Conservation (phyloP, 2,888 invertebrate species). For the Entomobrya proxima region DNA sequence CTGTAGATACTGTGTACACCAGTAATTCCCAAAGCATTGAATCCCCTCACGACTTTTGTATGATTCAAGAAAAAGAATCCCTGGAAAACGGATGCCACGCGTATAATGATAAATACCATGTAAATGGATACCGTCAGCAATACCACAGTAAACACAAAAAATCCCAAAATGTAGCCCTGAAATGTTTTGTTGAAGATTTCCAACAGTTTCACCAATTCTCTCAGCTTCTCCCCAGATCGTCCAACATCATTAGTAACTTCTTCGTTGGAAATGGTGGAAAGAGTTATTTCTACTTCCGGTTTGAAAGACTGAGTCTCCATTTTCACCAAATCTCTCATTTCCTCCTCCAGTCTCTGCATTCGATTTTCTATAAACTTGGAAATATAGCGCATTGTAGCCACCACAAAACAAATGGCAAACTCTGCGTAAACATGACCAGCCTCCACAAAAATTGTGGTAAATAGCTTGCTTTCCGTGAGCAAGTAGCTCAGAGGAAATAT, state of each 20-base stretch:
- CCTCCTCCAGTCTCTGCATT: not conserved
- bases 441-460: not conserved
- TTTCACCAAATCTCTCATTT: not conserved
- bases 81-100: not conserved
- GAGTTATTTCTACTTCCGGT: not conserved
- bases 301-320: not conserved
- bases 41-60: not conserved
- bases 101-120: constrained; percentile 17
- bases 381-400: constrained; percentile 38
- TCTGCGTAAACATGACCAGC: constrained; percentile 13
- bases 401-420: constrained; percentile 20
- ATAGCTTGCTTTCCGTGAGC: not conserved
- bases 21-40: constrained; percentile 18
- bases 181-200: not conserved
- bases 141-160: constrained; percentile 20
- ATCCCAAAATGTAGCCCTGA: constrained; percentile 7
- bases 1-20: constrained; percentile 24
- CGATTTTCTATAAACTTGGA: constrained; percentile 41
- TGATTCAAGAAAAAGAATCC: not conserved
- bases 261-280: no score
- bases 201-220: not conserved
- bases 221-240: not conserved
- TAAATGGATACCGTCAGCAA: constrained; percentile 20
- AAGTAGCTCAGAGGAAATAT: constrained; percentile 6
- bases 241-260: no score